A percentile compares a stretch with the other conserved stretches of the same genome.
Conservation (phyloP, 2,797 vertebrate species). For the Arremon brunneinucha region DNA sequence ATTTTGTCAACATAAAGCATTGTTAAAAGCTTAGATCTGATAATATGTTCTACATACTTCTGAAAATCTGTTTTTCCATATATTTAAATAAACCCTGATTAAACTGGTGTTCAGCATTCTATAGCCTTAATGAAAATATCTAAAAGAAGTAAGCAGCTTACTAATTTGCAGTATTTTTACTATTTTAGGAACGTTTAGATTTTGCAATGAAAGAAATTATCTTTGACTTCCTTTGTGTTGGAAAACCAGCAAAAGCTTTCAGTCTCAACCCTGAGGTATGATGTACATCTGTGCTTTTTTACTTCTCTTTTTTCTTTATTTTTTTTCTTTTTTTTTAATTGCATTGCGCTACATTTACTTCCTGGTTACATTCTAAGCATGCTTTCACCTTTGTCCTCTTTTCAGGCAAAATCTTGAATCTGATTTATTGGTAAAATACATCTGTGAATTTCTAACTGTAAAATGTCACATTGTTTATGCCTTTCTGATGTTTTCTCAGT, state of each 20-base stretch:
- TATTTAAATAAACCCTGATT: neutral
- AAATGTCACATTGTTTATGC: neutral
- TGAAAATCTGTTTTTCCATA: neutral
- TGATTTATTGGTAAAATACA: neutral
- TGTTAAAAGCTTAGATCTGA: neutral
- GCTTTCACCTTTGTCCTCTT: neutral
- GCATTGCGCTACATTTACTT: neutral
- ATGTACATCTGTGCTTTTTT: neutral
- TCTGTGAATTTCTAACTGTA: neutral
- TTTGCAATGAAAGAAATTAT: slow-evolving; percentile 99
- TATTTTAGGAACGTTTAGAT: slow-evolving; percentile 91
- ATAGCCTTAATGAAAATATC: neutral
- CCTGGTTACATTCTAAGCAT: neutral
- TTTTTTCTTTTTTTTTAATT: neutral
- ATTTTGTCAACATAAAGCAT: neutral
- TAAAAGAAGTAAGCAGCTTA: neutral
- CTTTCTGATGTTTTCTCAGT: neutral
- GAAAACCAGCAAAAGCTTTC: slow-evolving; percentile 98
- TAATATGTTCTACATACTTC: neutral
- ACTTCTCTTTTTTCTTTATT: neutral
- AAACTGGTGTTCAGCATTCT: neutral
- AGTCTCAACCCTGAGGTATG: slow-evolving; percentile 97
- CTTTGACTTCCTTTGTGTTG: slow-evolving; percentile 97
- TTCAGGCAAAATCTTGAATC: neutral
- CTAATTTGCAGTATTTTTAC: slow-evolving; percentile 35